Percentiles rank a stretch among this genome's conserved stretches.
These are phyloP conservation scores for Phrynosoma platyrhinos DNA, from an alignment of 2,113 vertebrate species.

Conservation along the genomic window DNA sequence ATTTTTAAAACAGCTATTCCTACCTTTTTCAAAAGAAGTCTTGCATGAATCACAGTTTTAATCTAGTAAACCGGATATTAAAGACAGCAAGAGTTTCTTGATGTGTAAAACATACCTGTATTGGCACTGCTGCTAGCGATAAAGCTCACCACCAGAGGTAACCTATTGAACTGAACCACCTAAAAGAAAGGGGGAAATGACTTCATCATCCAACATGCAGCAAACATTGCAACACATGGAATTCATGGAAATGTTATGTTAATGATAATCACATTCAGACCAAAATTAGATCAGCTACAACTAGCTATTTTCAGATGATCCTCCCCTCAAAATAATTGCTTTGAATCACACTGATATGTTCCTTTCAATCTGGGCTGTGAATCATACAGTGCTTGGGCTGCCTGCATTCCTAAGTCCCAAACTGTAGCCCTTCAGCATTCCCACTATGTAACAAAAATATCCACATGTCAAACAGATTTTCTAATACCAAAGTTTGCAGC, in stretches of 20 bases:
- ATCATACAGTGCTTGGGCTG: no score
- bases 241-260: not conserved
- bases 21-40: not conserved
- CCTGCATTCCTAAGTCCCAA: no score
- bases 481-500: no score
- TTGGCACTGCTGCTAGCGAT: conserved; percentile 95
- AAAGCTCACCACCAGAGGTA: conserved; percentile 97
- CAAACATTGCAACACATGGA: not conserved
- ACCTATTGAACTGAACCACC: conserved; percentile 96
- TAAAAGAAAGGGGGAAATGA: conserved; percentile 58
- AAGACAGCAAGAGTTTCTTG: not conserved
- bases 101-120: conserved; percentile 82
- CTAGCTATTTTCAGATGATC: not conserved
- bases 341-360: not conserved
- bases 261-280: not conserved
- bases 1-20: not conserved
- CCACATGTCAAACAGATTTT: no score
- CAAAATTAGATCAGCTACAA: not conserved
- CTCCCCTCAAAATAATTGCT: not conserved
- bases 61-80: not conserved
- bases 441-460: no score
- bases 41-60: not conserved
- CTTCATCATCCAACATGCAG: not conserved
- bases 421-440: no score
- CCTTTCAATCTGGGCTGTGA: no score